Evolutionary conservation across 2,113 vertebrate species (phyloP), one percentile per base, ranked within the genome.

Genomic region (Hippocampus mohnikei): DNA sequence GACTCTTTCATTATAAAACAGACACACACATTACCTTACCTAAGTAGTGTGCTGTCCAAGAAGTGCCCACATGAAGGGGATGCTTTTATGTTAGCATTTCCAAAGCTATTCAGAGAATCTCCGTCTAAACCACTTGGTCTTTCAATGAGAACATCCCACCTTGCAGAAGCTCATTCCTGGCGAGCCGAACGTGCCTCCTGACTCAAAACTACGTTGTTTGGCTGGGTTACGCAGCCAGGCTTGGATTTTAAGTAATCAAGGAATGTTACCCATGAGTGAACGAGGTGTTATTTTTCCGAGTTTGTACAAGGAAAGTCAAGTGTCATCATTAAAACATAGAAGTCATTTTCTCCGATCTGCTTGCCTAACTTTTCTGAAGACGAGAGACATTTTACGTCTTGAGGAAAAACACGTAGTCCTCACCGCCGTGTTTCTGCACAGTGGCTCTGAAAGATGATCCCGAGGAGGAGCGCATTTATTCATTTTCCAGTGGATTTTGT

Each of bases 141-240:
- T 78, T 82, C 21, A 23, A 62, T 75, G 74, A 74, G 73, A 85
- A 77, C 64, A 69, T 78, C 72, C 52, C 65, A 41, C 55, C 77
- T 68, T 76, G 83, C 76, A 81, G 80, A 69, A 84, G 81, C 69
- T 79, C 75, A 79, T 88, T 89, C 84, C 81, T 79, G 75, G 75
- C 87, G 74, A 83, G 80, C 78, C 72, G 77, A 85, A 75, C 78
- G 67, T 78, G 69, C 85, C 59, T 82, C 67, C 52, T 81, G 53
- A 74, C 79, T 74, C n/a, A 63, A 73, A 75, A 83, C 78, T 73
- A 68, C 69, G 55, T 76, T 75, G 66, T 83, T 77, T 79, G 64
- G 59, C 80, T 73, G 58, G 77, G 33, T 73, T 74, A 73, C 67
- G 73, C 25, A 1, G 46, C 69, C 70, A 3, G 64, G 60, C 48